These are phyloP conservation scores for Hypanus sabinus DNA, from an alignment of 2,113 vertebrate genomes.

Conservation along the genomic window DNA sequence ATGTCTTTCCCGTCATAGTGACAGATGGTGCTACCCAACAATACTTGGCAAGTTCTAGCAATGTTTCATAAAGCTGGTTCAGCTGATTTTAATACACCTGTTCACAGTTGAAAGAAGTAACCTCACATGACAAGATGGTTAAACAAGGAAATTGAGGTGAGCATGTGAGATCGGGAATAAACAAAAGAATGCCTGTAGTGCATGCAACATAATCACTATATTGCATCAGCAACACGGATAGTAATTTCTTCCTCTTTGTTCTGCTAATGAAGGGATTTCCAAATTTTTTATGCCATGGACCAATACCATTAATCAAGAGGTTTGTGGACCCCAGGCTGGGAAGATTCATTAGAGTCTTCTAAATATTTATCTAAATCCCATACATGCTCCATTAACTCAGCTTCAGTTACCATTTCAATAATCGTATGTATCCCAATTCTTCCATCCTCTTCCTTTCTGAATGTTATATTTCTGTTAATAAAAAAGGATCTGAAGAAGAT, in stretches of 20 bases:
- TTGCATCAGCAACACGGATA: background rate
- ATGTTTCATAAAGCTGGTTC: background rate
- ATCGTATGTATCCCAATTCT: background rate
- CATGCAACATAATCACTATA: background rate
- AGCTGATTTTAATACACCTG: background rate
- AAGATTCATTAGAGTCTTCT: background rate
- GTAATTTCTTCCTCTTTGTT: background rate
- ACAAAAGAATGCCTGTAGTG: background rate
- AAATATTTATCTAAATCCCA: background rate
- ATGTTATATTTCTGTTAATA: background rate
- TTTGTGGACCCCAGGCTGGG: too few species aligned
- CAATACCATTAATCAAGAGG: too few species aligned
- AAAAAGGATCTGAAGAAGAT: too few species aligned
- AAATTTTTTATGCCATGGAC: too few species aligned
- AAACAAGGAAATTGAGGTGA: background rate
- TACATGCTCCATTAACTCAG: background rate
- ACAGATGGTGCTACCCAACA: too few species aligned
- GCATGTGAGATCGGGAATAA: background rate
- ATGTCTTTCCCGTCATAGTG: too few species aligned
- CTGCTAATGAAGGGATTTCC: too few species aligned
- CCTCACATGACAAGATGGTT: background rate
- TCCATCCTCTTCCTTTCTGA: background rate
- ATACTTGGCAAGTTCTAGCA: too few species aligned
- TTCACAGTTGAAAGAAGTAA: background rate
- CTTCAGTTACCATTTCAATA: background rate